Evolutionary conservation across 2,113 vertebrate species (phyloP).

Genomic region (Zosterops lateralis): DNA sequence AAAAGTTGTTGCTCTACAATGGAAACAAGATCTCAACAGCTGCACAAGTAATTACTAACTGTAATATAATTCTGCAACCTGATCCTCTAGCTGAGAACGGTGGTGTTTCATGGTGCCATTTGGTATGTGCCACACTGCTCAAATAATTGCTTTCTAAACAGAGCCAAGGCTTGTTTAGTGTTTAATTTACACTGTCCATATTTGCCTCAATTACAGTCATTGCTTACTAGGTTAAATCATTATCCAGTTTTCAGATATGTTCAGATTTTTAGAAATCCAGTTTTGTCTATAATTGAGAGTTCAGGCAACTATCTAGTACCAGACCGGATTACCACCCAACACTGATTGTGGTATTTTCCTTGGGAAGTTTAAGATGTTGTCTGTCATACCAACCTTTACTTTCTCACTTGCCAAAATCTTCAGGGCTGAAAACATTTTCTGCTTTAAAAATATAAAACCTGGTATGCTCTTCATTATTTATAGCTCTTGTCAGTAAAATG

Average conservation of each 20-base stretch:
- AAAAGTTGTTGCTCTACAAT: not conserved
- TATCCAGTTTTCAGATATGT: not conserved
- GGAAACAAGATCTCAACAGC: not conserved
- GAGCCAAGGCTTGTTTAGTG: not conserved
- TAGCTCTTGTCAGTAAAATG: not conserved
- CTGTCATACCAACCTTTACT: not conserved
- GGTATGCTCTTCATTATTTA: not conserved
- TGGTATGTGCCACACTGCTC: not conserved
- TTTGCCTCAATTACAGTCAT: not conserved
- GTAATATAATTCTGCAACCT: not conserved
- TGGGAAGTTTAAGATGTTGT: not conserved
- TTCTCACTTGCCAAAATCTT: not conserved
- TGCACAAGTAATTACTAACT: not conserved
- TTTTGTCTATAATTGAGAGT: not conserved
- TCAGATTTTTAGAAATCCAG: not conserved
- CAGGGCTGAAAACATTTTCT: not conserved
- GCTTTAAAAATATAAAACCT: not conserved
- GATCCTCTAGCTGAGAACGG: not conserved
- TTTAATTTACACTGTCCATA: not conserved
- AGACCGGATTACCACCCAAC: not conserved
- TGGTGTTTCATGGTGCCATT: not conserved
- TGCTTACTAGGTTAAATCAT: not conserved
- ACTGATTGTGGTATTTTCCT: not conserved
- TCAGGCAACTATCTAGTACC: not conserved
- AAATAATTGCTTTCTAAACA: not conserved